These are phyloP conservation scores for Danaus melanippus DNA, from an alignment of 1,140 invertebrate genomes.

Conservation along the genomic window DNA sequence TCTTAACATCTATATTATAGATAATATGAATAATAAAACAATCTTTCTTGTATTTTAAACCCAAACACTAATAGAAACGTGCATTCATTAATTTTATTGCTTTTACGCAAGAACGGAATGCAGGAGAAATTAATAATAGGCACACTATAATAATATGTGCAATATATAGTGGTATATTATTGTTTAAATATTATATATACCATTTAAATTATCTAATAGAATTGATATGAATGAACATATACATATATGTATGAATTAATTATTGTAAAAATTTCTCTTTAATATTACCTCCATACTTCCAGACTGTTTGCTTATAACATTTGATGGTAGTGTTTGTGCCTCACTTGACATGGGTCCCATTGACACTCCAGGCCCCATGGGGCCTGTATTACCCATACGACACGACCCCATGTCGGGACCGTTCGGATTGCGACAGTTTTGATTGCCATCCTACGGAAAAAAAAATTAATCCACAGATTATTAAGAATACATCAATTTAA, in stretches of 20 bases:
- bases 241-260: no score
- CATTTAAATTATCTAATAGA: no score
- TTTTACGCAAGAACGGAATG: no score
- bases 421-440: conserved; percentile 60
- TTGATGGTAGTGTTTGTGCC: conserved; percentile 82
- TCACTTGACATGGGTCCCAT: conserved; percentile 70
- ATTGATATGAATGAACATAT: no score
- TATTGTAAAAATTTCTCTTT: not conserved
- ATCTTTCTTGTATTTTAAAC: no score
- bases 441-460: conserved; percentile 48
- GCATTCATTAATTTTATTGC: no score
- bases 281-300: conserved; percentile 79
- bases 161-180: not conserved
- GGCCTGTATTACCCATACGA: conserved; percentile 51
- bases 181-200: no score
- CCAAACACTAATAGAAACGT: no score
- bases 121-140: no score
- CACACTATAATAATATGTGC: not conserved
- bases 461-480: conserved; percentile 11
- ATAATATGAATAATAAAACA: no score
- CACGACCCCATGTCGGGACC: conserved; percentile 59
- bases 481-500: conserved; percentile 1
- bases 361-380: conserved; percentile 54
- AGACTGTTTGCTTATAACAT: conserved; percentile 85
- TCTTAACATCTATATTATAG: no score